These are phyloP conservation scores for Acleris sparsana DNA, from an alignment of 2,888 invertebrate genomes.

Conservation along the genomic window DNA sequence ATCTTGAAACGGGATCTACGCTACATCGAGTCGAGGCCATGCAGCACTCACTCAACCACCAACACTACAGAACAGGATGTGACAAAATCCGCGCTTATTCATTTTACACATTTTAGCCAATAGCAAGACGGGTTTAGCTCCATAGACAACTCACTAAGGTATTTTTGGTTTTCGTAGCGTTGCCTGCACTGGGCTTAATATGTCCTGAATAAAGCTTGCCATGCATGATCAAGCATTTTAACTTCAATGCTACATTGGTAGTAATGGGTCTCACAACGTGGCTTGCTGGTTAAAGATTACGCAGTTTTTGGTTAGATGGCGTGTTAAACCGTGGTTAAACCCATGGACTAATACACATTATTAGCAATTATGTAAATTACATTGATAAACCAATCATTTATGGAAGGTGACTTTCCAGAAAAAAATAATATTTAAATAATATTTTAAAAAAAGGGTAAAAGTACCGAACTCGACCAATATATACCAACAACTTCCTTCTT, in stretches of 20 bases:
- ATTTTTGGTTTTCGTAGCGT: slow-evolving; percentile 42
- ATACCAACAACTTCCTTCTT: no score
- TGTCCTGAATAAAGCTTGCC: slow-evolving; percentile 13
- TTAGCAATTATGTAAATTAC: no score
- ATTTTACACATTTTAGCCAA: slow-evolving; percentile 57
- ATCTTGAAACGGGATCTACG: slow-evolving; percentile 72
- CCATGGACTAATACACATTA: no score
- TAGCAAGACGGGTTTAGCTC: slow-evolving; percentile 47
- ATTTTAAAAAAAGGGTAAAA: no score
- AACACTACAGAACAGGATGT: slow-evolving; percentile 75
- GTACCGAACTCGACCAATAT: no score
- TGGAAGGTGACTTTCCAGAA: no score
- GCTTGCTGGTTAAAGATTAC: slow-evolving; percentile 7
- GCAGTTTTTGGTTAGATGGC: slow-evolving; percentile 7
- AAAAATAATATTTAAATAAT: no score
- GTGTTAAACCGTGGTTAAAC: no score
- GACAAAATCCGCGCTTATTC: slow-evolving; percentile 78
- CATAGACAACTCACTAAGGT: slow-evolving; percentile 50
- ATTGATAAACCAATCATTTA: no score
- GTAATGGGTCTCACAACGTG: neutral
- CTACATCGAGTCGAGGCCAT: slow-evolving; percentile 64
- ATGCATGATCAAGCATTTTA: slow-evolving; percentile 9
- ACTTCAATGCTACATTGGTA: slow-evolving; percentile 10
- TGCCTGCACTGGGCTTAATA: slow-evolving; percentile 42
- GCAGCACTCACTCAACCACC: slow-evolving; percentile 68